phyloP scores from a whole-genome alignment of 2,888 invertebrate species.

The Aporophyla nigra region DNA sequence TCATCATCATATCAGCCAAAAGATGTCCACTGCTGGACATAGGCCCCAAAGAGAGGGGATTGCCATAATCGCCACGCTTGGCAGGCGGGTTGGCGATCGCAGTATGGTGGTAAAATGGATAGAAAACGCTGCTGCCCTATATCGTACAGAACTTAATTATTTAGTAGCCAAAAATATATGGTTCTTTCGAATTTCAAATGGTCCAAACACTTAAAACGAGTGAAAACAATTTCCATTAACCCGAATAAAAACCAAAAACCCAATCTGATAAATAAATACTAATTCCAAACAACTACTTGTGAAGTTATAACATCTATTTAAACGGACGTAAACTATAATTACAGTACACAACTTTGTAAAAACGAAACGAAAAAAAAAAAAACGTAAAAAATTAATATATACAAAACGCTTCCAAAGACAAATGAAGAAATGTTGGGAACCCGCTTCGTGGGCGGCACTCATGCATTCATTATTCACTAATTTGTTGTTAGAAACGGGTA shows the following conservation, averaged over 20 bases:
- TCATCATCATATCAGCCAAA: too few relatives aligned
- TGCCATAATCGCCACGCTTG: too few relatives aligned
- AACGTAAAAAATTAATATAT: conserved; percentile 68
- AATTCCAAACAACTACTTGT: conserved; percentile 66
- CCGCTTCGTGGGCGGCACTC: conserved; percentile 84
- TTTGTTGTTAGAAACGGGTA: conserved; percentile 88
- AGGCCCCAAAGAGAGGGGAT: too few relatives aligned
- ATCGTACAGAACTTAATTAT: not conserved
- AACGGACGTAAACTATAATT: conserved; percentile 82
- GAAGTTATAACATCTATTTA: conserved; percentile 65
- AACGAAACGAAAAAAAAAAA: conserved; percentile 74
- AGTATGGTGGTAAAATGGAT: too few relatives aligned
- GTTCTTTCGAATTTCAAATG: not conserved
- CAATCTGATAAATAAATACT: conserved; percentile 59
- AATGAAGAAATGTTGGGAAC: conserved; percentile 86
- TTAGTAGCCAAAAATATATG: too few relatives aligned
- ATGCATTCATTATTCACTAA: conserved; percentile 90
- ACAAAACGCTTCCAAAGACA: conserved; percentile 81
- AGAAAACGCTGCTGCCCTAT: not conserved
- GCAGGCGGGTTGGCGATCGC: too few relatives aligned
- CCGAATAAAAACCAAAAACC: conserved; percentile 38
- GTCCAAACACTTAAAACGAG: not conserved
- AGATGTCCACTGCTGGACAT: too few relatives aligned
- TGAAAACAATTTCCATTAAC: not conserved
- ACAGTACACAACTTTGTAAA: conserved; percentile 76